These are phyloP conservation scores for Nilaparvata lugens DNA, from an alignment of 1,140 invertebrate species.

Conservation along the genomic window DNA sequence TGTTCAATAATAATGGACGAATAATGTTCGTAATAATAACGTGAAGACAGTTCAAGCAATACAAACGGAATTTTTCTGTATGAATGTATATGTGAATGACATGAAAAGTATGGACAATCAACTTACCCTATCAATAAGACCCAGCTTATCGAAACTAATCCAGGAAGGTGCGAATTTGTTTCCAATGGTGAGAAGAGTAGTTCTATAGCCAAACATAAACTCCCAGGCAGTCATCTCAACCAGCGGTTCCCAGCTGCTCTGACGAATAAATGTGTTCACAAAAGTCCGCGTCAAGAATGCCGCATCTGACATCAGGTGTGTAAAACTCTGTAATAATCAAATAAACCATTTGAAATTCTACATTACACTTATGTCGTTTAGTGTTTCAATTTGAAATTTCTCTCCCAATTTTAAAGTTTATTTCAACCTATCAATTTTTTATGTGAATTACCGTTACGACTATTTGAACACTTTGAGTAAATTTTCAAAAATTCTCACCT, in stretches of 20 bases:
- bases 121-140: constrained; percentile 70
- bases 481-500: too few relatives aligned
- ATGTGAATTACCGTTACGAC: too few relatives aligned
- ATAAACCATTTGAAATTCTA: too few relatives aligned
- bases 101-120: neutral
- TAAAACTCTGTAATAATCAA: constrained; percentile 57
- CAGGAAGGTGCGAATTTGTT: constrained; percentile 65
- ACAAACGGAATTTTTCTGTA: neutral
- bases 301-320: constrained; percentile 55
- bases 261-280: constrained; percentile 54
- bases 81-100: neutral
- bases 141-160: constrained; percentile 73
- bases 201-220: constrained; percentile 75
- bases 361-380: too few relatives aligned
- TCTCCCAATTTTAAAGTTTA: too few relatives aligned
- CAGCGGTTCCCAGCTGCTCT: constrained; percentile 55
- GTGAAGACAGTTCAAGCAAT: too few relatives aligned
- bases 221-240: constrained; percentile 67
- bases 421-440: too few relatives aligned
- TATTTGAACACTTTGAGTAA: too few relatives aligned
- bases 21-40: too few relatives aligned
- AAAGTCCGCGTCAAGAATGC: constrained; percentile 51
- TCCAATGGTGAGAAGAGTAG: constrained; percentile 60
- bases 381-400: too few relatives aligned
- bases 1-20: too few relatives aligned